Percentiles rank a stretch among this genome's conserved stretches.
Conservation (phyloP, 2,113 vertebrate genomes). For the Atlantisia rogersi region DNA sequence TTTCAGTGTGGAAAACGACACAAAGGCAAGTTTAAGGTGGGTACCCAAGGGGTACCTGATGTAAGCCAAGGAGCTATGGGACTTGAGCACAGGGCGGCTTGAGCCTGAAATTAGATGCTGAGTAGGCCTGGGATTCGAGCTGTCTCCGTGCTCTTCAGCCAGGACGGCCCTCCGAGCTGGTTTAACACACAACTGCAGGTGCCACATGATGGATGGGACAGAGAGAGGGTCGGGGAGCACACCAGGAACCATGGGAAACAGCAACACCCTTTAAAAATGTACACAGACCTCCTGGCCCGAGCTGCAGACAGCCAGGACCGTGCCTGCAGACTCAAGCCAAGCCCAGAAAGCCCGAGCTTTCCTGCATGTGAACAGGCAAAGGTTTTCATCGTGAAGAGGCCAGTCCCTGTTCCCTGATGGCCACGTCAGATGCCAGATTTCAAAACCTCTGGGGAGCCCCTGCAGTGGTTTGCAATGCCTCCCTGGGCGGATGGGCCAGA, state of each 20-base stretch:
- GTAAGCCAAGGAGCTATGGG: not conserved
- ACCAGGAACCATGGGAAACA: not conserved
- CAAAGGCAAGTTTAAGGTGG: not conserved
- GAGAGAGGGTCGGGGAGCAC: not conserved
- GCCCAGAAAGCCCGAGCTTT: not conserved
- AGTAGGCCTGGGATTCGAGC: not conserved
- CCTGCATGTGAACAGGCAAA: not conserved
- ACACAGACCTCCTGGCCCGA: not conserved
- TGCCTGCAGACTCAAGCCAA: not conserved
- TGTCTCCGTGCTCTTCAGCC: not conserved
- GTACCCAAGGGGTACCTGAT: fast-evolving
- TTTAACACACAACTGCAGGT: not conserved
- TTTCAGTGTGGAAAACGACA: not conserved
- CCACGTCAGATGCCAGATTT: fast-evolving
- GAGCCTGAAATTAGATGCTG: not conserved
- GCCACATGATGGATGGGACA: not conserved
- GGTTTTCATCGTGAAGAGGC: not conserved
- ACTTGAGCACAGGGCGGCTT: not conserved
- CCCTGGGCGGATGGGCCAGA: not conserved
- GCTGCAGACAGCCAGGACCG: not conserved
- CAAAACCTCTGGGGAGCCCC: not conserved
- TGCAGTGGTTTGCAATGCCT: not conserved
- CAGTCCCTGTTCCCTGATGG: not conserved
- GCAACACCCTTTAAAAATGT: not conserved
- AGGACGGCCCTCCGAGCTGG: not conserved